Percentiles rank a stretch among this genome's conserved stretches.
Conservation (phyloP, 2,113 vertebrate species). For the Lepisosteus osseus region DNA sequence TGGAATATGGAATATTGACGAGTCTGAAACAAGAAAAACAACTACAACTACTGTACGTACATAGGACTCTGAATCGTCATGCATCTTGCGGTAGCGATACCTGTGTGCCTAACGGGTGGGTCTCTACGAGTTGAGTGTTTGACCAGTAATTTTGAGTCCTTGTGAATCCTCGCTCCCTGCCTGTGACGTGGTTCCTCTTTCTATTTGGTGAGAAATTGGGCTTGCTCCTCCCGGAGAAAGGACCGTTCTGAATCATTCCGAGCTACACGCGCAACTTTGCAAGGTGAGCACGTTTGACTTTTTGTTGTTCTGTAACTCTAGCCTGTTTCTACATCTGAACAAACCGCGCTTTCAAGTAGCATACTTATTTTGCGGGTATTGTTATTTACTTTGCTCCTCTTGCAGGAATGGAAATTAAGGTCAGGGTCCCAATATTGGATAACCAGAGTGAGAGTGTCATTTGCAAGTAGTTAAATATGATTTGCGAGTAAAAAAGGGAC, state of each 20-base stretch:
- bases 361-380: not conserved
- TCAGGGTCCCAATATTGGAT: not conserved
- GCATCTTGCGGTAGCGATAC: no score
- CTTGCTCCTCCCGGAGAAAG: constrained; percentile 55
- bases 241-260: constrained; percentile 62
- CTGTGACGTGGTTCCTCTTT: constrained; percentile 72
- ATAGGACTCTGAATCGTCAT: no score
- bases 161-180: constrained; percentile 6
- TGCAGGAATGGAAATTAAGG: not conserved
- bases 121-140: no score
- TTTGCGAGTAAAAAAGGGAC: no score
- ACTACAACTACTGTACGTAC: no score
- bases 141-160: no score
- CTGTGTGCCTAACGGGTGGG: no score
- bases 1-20: no score
- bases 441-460: not conserved
- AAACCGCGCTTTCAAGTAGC: not conserved
- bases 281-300: constrained; percentile 56
- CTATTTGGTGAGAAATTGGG: constrained; percentile 61
- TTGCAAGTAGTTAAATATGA: not conserved
- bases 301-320: not conserved
- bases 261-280: constrained; percentile 41
- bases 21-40: no score
- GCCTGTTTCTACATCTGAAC: not conserved
- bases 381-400: not conserved